Evolutionary conservation across 2,113 vertebrate species (phyloP).

Genomic region (Trochalopteron elliotii): DNA sequence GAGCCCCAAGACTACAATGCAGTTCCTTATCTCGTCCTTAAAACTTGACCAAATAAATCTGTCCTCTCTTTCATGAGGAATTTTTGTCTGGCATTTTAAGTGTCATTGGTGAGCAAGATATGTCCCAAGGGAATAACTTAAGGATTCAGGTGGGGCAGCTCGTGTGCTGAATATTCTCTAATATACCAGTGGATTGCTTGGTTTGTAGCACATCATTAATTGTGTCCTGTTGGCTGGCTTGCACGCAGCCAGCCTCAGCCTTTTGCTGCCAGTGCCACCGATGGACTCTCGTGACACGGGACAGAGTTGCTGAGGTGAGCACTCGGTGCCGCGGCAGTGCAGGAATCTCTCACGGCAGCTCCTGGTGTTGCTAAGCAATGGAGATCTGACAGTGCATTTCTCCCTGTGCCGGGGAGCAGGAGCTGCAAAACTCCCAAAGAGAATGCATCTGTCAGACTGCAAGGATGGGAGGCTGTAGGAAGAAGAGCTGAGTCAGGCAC

Average conservation of each 20-base stretch:
- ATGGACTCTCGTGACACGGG: accelerated
- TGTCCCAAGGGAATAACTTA: neutral
- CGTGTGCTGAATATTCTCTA: neutral
- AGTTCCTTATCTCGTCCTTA: neutral
- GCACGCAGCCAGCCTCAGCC: neutral
- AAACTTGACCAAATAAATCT: neutral
- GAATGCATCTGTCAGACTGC: neutral
- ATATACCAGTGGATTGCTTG: accelerated
- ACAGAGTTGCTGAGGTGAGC: neutral
- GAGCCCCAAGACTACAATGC: neutral
- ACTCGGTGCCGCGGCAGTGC: neutral
- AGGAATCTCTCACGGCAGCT: neutral
- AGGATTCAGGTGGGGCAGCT: neutral
- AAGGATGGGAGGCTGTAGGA: neutral
- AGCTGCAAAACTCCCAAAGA: neutral
- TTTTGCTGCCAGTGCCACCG: neutral
- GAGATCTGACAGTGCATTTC: neutral
- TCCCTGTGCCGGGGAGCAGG: accelerated
- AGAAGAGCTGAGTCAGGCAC: neutral
- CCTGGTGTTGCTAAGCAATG: conserved; percentile 9
- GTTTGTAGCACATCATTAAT: neutral
- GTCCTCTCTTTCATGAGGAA: neutral
- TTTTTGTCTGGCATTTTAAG: neutral
- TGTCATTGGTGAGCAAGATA: neutral
- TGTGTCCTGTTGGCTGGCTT: neutral